Conservation (phyloP, 2,113 vertebrate species). For the Naja naja region DNA sequence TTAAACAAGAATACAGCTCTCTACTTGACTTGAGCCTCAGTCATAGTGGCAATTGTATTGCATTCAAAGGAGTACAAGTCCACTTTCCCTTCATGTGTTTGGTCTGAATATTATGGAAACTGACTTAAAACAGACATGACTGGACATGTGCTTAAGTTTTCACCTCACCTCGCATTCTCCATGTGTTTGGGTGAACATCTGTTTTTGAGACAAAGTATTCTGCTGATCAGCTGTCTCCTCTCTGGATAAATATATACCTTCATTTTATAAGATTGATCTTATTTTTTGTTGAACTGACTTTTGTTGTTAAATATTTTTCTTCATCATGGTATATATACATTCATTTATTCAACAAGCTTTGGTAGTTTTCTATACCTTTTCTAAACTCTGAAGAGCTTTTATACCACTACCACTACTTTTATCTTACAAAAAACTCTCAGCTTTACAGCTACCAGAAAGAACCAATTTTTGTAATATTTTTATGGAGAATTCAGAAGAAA, state of each 20-base stretch:
- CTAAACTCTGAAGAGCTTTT: not conserved
- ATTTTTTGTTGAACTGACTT: not conserved
- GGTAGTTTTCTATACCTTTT: not conserved
- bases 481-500: not conserved
- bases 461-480: not conserved
- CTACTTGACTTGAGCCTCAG: not conserved
- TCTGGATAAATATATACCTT: not conserved
- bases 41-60: not conserved
- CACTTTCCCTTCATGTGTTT: not conserved
- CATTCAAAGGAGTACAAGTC: not conserved
- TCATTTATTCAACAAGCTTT: not conserved
- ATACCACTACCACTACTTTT: not conserved
- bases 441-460: not conserved
- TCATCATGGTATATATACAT: not conserved
- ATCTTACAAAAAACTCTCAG: not conserved
- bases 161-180: not conserved
- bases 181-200: not conserved
- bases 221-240: not conserved
- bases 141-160: not conserved
- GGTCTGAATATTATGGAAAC: not conserved
- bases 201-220: not conserved
- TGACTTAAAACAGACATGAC: not conserved
- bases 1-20: not conserved
- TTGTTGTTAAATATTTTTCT: not conserved
- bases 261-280: not conserved